Percentiles rank a stretch among this genome's conserved stretches.
Conservation (phyloP, 2,113 vertebrate species). For the Anser cygnoides region DNA sequence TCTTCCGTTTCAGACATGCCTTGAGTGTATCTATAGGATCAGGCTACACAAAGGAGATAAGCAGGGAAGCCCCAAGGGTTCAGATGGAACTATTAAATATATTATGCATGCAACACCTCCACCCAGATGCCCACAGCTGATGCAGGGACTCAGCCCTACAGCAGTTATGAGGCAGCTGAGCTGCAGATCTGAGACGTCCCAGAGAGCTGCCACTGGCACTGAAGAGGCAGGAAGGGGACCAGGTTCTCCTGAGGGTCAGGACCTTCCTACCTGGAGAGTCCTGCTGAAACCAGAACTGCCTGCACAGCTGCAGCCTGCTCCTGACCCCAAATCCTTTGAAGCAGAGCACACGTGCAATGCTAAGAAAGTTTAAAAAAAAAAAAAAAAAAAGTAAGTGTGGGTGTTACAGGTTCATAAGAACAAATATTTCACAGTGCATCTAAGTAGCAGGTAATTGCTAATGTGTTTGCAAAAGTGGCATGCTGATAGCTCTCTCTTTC, state of each 20-base stretch:
- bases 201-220: background rate
- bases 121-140: background rate
- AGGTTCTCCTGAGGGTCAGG: background rate
- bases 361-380: background rate
- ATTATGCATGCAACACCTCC: background rate
- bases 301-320: background rate
- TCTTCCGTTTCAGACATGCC: background rate
- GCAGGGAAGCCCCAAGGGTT: background rate
- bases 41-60: background rate
- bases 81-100: background rate
- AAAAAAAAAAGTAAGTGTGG: background rate
- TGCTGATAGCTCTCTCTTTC: background rate
- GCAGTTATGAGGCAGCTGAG: background rate
- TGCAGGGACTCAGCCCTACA: fast-evolving
- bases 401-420: background rate
- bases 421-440: background rate
- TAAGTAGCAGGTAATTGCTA: slow-evolving; percentile 9
- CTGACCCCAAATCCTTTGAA: background rate
- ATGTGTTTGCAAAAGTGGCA: background rate
- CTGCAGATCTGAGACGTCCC: background rate
- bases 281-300: background rate
- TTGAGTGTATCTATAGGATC: background rate
- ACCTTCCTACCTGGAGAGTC: background rate
- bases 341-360: fast-evolving
- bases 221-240: too few relatives aligned